Base-by-base conservation (phyloP, 1,140 invertebrate species). In the Leptinotarsa texana region DNA sequence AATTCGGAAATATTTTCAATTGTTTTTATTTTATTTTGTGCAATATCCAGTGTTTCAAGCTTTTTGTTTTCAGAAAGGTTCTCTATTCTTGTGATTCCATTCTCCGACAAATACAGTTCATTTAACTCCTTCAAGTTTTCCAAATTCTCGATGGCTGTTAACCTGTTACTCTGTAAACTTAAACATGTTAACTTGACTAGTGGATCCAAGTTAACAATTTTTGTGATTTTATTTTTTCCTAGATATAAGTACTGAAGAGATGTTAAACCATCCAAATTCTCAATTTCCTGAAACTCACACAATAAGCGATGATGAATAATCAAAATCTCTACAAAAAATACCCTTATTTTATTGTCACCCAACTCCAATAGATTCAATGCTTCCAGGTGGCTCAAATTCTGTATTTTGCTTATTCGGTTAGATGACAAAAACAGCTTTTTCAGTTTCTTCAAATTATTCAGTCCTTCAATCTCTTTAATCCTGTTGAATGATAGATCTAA, bases 401-500 rank as follows among this genome's bases (percentile, higher is more conserved):
- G 93, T 78, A 99, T 99, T 85, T 93, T 92, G 0, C 86, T 84
- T 27, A 99, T 96, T 87, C 93, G 96, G 85, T 99, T 99, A 13
- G 97, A 95, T 68, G 96, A 94, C 21, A 99, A 86, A 86, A 91
- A 99, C 0, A 99, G 85, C 81, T 96, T 98, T 78, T 93, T 89
- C 76, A 99, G 86, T 73, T 96, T 97, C 0, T 84, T 82, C 76
- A 99, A 87, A 61, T 91, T 91, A 2, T 93, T 90, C 62, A 99
- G 83, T 75, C 95, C 96, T 85, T 95, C 90, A 75, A 99, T 96
- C 85, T 95, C 92, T 80, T 90, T 92, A 13, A 99, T 92, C 69
- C 97, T 92, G 87, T 99, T 99, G 85, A 98, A 99, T n/a, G 97
- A 99, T 61, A 99, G 84, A 87, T 99, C 98, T 69, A 99, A 87